Conservation (phyloP, 2,113 vertebrate species). For the Eolophus roseicapilla region DNA sequence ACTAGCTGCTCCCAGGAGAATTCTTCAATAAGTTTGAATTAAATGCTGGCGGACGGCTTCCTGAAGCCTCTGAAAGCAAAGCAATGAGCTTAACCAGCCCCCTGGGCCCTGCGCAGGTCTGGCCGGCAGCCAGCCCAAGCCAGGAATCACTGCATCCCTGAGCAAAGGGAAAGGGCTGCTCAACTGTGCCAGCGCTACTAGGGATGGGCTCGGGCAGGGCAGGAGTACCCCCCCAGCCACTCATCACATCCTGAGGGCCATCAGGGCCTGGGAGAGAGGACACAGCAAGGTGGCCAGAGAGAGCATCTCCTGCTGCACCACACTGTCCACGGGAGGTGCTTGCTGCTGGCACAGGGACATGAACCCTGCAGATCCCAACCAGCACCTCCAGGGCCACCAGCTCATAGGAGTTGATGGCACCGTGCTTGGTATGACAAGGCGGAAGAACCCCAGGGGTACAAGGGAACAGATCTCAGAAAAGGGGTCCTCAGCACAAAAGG, state of each 20-base stretch:
- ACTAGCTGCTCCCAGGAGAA: slow-evolving; percentile 23
- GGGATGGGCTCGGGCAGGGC: not conserved
- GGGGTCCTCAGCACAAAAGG: not conserved
- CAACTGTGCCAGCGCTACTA: rapidly evolving
- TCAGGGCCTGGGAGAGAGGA: not conserved
- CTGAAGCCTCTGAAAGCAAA: slow-evolving; percentile 43
- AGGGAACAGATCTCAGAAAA: not conserved
- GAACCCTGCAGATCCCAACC: not conserved
- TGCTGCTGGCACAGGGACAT: not conserved
- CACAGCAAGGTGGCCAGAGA: not conserved
- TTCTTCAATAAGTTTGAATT: slow-evolving; percentile 58
- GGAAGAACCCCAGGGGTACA: not conserved
- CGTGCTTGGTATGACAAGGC: rapidly evolving
- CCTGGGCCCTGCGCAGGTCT: slow-evolving; percentile 8
- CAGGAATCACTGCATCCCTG: not conserved
- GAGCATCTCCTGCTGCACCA: rapidly evolving
- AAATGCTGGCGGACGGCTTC: slow-evolving; percentile 8
- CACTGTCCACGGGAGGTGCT: not conserved
- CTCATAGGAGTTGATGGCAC: not conserved
- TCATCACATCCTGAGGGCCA: not conserved
- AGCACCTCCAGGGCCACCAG: not conserved
- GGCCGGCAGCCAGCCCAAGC: slow-evolving; percentile 13
- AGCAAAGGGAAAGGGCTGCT: not conserved
- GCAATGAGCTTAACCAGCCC: slow-evolving; percentile 60
- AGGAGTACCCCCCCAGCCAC: rapidly evolving